Percentiles rank a stretch among this genome's conserved stretches.
Evolutionary conservation across 1,140 invertebrate species (phyloP).

Genomic region (Pygmarrhopalites habei): DNA sequence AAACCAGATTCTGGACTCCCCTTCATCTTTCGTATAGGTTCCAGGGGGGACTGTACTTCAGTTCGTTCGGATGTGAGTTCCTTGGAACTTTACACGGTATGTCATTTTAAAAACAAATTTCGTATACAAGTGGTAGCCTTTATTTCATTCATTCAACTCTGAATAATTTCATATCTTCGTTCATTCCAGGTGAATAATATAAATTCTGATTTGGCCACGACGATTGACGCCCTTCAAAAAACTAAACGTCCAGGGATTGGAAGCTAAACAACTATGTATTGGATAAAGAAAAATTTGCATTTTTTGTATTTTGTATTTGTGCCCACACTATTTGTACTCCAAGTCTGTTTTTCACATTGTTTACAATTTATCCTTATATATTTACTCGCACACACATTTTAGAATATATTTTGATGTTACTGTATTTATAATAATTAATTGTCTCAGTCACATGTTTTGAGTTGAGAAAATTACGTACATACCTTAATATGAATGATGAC

Average conservation of each 20-base stretch:
- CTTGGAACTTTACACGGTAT: conserved; percentile 41
- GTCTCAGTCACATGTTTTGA: too few species aligned
- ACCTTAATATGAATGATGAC: conserved; percentile 2
- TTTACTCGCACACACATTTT: too few species aligned
- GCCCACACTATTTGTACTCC: too few species aligned
- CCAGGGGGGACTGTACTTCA: conserved; percentile 41
- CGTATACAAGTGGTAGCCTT: too few species aligned
- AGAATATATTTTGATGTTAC: too few species aligned
- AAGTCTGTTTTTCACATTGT: too few species aligned
- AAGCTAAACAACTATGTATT: not conserved
- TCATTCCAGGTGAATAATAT: conserved; percentile 31
- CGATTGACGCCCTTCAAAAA: conserved; percentile 8
- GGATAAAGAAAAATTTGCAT: not conserved
- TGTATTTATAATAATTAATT: too few species aligned
- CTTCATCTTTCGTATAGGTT: conserved; percentile 40
- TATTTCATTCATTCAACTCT: not conserved
- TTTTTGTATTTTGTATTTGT: not conserved
- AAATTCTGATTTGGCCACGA: conserved; percentile 25
- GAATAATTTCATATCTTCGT: not conserved
- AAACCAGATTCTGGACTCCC: conserved; percentile 25
- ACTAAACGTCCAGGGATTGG: not conserved
- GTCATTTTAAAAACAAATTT: not conserved
- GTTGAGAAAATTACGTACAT: too few species aligned
- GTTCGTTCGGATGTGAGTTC: conserved; percentile 42
- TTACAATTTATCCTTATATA: too few species aligned